Base-by-base conservation (phyloP, 2,113 vertebrate genomes). In the Kobus ellipsiprymnus region DNA sequence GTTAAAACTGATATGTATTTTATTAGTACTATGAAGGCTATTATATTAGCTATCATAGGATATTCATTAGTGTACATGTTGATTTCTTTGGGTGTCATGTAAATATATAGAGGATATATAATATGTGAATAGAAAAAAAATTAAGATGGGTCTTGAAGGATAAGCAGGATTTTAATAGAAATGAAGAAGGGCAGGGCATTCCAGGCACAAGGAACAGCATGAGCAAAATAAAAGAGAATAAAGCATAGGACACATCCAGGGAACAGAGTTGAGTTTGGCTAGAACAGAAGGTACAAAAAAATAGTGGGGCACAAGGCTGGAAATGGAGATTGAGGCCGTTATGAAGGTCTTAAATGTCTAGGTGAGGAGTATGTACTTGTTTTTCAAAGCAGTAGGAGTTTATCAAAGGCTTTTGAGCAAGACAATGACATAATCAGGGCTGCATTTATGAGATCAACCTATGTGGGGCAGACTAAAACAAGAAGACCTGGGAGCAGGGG, bases 401-500 rank as follows among this genome's bases (percentile, higher is more conserved):
- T 96, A 91, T 55, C 48, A 93, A 87, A 55, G 27, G 46, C 33
- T 90, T 59, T 74, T 90, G 54, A 97, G 48, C 55, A 85, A 94
- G 74, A 89, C 55, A 93, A 96, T 94, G 85, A 33, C 46, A 95
- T 55, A 92, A 96, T 95, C 55, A 91, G 29, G 50, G 17, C 27
- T 93, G 14, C 27, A 55, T 74, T 95, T 96, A 92, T 40, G 82
- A 77, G 60, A 85, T 91, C 89, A 90, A 92, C 36, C 82, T 89
- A 62, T 16, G 33, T 67, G 30, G 48, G 40, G 21, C 87, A 71
- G 50, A 83, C 44, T 55, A 59, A 95, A 97, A 87, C 59, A 97
- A 62, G 86, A 95, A 90, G 71, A 44, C 36, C 67, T 80, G 6
- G 30, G 92, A 46, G 11, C 55, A 46, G 87, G n/a, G 64, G 87